phyloP scores from a whole-genome alignment of 2,888 invertebrate genomes.

The Oligia strigilis region DNA sequence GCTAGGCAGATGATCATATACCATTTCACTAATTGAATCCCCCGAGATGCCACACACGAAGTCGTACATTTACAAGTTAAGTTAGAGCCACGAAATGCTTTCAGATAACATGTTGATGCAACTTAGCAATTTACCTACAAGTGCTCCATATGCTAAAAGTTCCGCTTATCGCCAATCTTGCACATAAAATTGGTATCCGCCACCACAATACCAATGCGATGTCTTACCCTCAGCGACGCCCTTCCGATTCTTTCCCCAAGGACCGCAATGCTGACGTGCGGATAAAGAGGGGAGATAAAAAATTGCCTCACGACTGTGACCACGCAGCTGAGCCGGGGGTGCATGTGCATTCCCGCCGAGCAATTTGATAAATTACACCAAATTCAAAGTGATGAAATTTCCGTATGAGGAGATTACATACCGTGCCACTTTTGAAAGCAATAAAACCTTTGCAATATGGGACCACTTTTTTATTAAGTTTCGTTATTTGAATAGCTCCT shows the following conservation, averaged over 20 bases:
- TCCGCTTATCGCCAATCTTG: conserved; percentile 77
- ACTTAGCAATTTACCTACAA: conserved; percentile 62
- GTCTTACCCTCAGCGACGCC: conserved; percentile 72
- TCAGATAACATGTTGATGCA: conserved; percentile 31
- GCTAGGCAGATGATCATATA: conserved; percentile 31
- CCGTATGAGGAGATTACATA: conserved; percentile 77
- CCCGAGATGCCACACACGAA: background rate
- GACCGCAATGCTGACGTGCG: conserved; percentile 79
- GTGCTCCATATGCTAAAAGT: conserved; percentile 67
- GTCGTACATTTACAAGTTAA: conserved; percentile 14
- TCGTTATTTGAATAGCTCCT: conserved; percentile 40
- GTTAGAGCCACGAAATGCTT: background rate
- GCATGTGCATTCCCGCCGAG: conserved; percentile 83
- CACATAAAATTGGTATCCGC: conserved; percentile 74
- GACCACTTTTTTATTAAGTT: conserved; percentile 50
- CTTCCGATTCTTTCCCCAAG: conserved; percentile 81
- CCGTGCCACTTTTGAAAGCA: conserved; percentile 63
- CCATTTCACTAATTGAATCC: conserved; percentile 62
- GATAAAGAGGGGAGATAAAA: conserved; percentile 82
- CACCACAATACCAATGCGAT: conserved; percentile 75
- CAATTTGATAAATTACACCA: conserved; percentile 88
- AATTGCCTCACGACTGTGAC: conserved; percentile 82
- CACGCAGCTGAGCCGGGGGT: conserved; percentile 84
- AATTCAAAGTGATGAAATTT: conserved; percentile 84
- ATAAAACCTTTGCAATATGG: conserved; percentile 63